A percentile compares a stretch with the other conserved stretches of the same genome.
phyloP scores from a whole-genome alignment of 1,140 invertebrate genomes.

The Drosophila rhopaloa region DNA sequence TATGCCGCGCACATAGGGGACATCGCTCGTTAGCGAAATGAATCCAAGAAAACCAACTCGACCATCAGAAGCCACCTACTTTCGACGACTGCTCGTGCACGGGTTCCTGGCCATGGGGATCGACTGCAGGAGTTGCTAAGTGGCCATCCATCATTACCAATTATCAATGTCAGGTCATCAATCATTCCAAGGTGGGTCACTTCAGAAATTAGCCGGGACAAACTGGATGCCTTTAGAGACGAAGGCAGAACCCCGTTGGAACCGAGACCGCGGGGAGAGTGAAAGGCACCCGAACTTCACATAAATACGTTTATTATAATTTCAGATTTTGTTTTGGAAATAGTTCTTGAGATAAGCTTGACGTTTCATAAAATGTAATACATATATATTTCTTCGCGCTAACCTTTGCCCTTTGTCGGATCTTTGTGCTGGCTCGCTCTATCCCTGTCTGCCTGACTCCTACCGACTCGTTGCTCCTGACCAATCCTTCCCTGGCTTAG shows the following conservation, averaged over 20 bases:
- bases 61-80: neutral
- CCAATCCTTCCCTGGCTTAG: slow-evolving; percentile 4
- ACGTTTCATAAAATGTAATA: slow-evolving; percentile 81
- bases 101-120: neutral
- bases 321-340: slow-evolving; percentile 78
- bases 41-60: neutral
- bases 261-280: no score
- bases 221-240: neutral
- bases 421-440: slow-evolving; percentile 27
- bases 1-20: no score
- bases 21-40: no score
- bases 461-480: neutral
- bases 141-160: slow-evolving; percentile 65
- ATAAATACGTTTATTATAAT: slow-evolving; percentile 83
- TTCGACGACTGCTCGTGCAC: neutral
- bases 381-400: slow-evolving; percentile 57
- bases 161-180: slow-evolving; percentile 47
- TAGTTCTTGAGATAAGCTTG: slow-evolving; percentile 82
- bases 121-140: slow-evolving; percentile 1
- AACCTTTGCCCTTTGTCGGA: slow-evolving; percentile 29
- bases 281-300: slow-evolving; percentile 46
- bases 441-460: neutral
- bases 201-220: neutral
- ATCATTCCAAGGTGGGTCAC: slow-evolving; percentile 30
- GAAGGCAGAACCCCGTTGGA: neutral